These are phyloP conservation scores for Arothron firmamentum DNA, from an alignment of 2,113 vertebrate species.

Conservation along the genomic window DNA sequence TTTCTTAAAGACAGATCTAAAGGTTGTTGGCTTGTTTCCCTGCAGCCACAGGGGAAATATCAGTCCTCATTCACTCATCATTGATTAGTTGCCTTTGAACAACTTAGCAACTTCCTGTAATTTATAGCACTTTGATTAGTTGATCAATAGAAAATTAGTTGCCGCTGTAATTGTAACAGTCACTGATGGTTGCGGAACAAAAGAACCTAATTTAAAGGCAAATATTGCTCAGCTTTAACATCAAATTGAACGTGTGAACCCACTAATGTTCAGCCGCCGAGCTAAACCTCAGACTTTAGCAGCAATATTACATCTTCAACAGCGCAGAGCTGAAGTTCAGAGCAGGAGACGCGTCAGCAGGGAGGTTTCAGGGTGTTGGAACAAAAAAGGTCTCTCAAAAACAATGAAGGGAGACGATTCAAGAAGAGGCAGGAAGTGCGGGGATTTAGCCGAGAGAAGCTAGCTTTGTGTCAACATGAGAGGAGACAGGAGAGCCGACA, in stretches of 20 bases:
- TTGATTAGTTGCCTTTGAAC: slow-evolving; percentile 43
- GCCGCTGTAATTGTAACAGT: too few relatives aligned
- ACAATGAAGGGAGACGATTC: too few relatives aligned
- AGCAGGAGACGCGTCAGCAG: background rate
- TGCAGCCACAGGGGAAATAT: slow-evolving; percentile 1
- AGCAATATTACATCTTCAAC: too few relatives aligned
- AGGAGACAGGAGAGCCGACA: slow-evolving; percentile 34
- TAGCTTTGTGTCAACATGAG: slow-evolving; percentile 24
- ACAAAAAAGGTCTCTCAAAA: too few relatives aligned
- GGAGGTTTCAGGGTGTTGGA: background rate
- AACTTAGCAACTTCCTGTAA: slow-evolving; percentile 15
- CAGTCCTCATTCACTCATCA: slow-evolving; percentile 4
- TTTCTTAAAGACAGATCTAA: slow-evolving; percentile 37
- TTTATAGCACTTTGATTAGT: too few relatives aligned
- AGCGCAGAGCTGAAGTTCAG: too few relatives aligned
- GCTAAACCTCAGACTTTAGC: too few relatives aligned
- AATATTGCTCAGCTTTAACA: too few relatives aligned
- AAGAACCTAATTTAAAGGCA: too few relatives aligned
- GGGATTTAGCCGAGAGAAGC: slow-evolving; percentile 11
- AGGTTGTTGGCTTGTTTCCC: slow-evolving; percentile 52
- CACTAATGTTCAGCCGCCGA: too few relatives aligned
- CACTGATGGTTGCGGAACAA: too few relatives aligned
- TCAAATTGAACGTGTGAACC: too few relatives aligned
- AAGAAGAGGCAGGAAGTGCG: slow-evolving; percentile 5
- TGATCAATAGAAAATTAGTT: background rate